Evolutionary conservation across 2,113 vertebrate species (phyloP).

Genomic region (Elaphurus davidianus): DNA sequence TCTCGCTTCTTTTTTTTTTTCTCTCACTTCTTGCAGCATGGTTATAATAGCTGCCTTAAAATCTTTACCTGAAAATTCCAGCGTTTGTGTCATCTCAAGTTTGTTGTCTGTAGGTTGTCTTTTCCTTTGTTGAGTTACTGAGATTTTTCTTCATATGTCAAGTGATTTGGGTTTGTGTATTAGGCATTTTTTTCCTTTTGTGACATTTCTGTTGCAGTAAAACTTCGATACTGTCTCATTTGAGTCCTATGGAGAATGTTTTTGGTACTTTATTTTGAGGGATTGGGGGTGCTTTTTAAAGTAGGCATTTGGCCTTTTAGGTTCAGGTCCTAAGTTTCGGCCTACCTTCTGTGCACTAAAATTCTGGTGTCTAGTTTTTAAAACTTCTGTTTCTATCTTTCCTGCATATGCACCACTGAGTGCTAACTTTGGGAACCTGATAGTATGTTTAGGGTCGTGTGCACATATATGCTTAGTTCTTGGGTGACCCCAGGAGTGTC

Average conservation of each 20-base stretch:
- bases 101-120: background rate
- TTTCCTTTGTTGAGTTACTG: background rate
- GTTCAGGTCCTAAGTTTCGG: background rate
- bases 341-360: background rate
- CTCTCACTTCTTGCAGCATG: background rate
- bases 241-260: background rate
- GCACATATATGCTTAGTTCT: background rate
- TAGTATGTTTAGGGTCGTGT: background rate
- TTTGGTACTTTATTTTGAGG: background rate
- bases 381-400: background rate
- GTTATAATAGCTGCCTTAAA: background rate
- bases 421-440: background rate
- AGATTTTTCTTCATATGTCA: background rate
- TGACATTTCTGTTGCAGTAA: background rate
- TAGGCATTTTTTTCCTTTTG: background rate
- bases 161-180: background rate
- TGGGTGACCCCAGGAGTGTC: background rate
- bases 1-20: accelerated
- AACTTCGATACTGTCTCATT: background rate
- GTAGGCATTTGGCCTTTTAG: background rate
- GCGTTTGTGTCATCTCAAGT: background rate
- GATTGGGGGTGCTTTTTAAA: background rate
- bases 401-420: background rate
- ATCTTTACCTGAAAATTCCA: background rate
- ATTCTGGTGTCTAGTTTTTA: background rate